These are phyloP conservation scores for Saccostrea cuccullata DNA, from an alignment of 1,140 invertebrate species.

Conservation along the genomic window DNA sequence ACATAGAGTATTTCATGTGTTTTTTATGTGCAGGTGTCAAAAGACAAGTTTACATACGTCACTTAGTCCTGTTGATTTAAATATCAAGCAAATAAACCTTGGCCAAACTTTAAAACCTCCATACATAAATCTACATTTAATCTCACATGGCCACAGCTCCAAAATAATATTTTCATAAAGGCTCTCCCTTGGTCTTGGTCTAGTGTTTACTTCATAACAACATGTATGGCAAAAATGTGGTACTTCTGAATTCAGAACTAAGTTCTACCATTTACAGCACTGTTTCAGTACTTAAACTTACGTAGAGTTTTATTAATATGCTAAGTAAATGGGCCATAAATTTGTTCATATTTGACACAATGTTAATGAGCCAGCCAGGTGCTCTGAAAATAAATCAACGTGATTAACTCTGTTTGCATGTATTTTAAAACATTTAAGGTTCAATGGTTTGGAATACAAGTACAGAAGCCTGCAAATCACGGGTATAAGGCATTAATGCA, in stretches of 20 bases:
- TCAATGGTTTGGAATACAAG: constrained; percentile 7
- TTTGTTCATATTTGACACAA: constrained; percentile 34
- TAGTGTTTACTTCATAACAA: constrained; percentile 8
- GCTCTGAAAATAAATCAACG: constrained; percentile 20
- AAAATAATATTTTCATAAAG: constrained; percentile 37
- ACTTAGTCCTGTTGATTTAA: constrained; percentile 36
- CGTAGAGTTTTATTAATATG: constrained; percentile 18
- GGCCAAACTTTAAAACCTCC: constrained; percentile 32
- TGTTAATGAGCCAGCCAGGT: constrained; percentile 22
- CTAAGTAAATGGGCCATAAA: constrained; percentile 34
- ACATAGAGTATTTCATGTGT: not conserved
- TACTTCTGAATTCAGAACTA: not conserved
- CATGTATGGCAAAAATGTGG: constrained; percentile 10
- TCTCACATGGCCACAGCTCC: constrained; percentile 29
- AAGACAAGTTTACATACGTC: constrained; percentile 27
- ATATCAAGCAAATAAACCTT: constrained; percentile 34
- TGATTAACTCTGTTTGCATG: constrained; percentile 26
- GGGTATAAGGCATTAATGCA: not conserved
- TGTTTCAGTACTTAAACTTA: not conserved
- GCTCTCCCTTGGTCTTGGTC: constrained; percentile 6
- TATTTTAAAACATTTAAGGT: constrained; percentile 31
- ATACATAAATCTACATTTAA: constrained; percentile 37
- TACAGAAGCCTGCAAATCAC: constrained; percentile 7
- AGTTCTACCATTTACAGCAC: not conserved
- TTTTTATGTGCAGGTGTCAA: constrained; percentile 32